Conservation (phyloP, 2,888 invertebrate species). For the Sminthurides aquaticus region DNA sequence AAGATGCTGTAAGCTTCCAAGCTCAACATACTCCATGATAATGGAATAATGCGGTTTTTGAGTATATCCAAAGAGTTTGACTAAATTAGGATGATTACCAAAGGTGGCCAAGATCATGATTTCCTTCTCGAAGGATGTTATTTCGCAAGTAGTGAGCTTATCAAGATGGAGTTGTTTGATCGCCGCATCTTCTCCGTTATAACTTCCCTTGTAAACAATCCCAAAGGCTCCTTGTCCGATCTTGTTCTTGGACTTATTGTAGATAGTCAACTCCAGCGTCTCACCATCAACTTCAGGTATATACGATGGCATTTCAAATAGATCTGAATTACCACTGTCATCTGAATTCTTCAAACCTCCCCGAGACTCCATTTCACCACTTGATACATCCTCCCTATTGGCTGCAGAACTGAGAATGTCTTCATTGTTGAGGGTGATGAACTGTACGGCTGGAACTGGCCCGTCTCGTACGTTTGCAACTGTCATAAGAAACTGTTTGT, state of each 20-base stretch:
- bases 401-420: conserved; percentile 1
- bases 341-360: no score
- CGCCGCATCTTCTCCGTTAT: conserved; percentile 2
- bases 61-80: conserved; percentile 10
- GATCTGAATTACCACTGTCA: background rate
- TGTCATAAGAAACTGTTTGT: background rate
- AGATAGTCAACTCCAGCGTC: background rate
- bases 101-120: conserved; percentile 19
- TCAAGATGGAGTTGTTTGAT: background rate
- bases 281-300: conserved; percentile 11
- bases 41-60: conserved; percentile 8
- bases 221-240: conserved; percentile 15
- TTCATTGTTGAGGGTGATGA: conserved; percentile 3
- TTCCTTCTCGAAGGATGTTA: background rate
- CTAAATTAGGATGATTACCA: conserved; percentile 21
- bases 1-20: conserved; percentile 22
- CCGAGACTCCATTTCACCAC: no score
- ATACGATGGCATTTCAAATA: conserved; percentile 4
- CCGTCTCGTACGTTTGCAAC: background rate
- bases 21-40: conserved; percentile 23
- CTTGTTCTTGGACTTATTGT: background rate
- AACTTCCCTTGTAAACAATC: conserved; percentile 7
- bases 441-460: background rate
- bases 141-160: background rate
- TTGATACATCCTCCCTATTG: background rate